Percentiles rank a stretch among this genome's conserved stretches.
Conservation (phyloP, 2,113 vertebrate species). For the Dipodomys merriami region DNA sequence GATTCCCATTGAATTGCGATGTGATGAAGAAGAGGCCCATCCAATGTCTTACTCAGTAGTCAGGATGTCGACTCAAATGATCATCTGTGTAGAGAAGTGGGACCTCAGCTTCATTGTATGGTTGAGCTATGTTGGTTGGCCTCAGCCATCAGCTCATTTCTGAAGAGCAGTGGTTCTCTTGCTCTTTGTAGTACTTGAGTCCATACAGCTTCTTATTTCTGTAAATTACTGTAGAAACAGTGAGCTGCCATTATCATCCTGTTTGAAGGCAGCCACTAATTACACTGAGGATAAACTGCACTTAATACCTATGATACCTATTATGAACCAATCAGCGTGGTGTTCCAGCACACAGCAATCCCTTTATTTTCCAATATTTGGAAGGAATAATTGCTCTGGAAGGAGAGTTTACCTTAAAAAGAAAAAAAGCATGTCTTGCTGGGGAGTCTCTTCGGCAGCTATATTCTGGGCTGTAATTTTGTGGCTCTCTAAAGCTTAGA, state of each 20-base stretch:
- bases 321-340: slow-evolving; percentile 73
- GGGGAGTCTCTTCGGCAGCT: neutral
- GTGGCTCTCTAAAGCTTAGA: accelerated
- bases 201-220: neutral
- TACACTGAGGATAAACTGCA: slow-evolving; percentile 73
- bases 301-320: slow-evolving; percentile 76
- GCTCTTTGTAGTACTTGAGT: slow-evolving; percentile 30
- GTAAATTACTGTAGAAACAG: slow-evolving; percentile 73
- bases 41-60: neutral
- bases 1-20: neutral
- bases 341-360: slow-evolving; percentile 39
- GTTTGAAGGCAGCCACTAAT: slow-evolving; percentile 72
- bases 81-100: neutral
- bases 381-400: slow-evolving; percentile 57
- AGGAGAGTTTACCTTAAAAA: slow-evolving; percentile 48
- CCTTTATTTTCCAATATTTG: slow-evolving; percentile 68
- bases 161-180: neutral
- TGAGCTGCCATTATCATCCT: slow-evolving; percentile 52
- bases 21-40: neutral
- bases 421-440: slow-evolving; percentile 47
- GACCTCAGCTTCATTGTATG: neutral
- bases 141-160: neutral
- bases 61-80: neutral
- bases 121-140: neutral
- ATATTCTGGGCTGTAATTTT: neutral